phyloP scores from a whole-genome alignment of 2,888 invertebrate genomes.

The Phorcus lineatus region DNA sequence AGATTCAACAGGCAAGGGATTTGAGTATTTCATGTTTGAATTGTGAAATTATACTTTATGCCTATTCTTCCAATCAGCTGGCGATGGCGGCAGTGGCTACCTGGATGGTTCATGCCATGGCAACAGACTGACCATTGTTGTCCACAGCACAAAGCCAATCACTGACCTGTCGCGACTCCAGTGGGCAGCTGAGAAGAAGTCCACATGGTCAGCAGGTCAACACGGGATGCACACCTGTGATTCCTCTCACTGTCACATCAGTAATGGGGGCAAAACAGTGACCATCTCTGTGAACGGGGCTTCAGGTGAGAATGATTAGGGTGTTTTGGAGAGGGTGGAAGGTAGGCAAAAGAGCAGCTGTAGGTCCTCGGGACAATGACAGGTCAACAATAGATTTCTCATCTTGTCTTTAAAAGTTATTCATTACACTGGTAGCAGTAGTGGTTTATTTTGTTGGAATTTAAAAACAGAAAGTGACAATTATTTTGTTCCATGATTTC shows the following conservation, averaged over 20 bases:
- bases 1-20: too few relatives aligned
- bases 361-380: too few relatives aligned
- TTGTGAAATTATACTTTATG: background rate
- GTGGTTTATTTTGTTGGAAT: too few relatives aligned
- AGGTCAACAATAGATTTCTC: too few relatives aligned
- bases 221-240: constrained; percentile 52
- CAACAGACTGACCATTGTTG: constrained; percentile 44
- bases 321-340: too few relatives aligned
- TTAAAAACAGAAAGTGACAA: too few relatives aligned
- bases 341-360: too few relatives aligned
- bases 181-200: constrained; percentile 47
- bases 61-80: constrained; percentile 37
- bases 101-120: constrained; percentile 52
- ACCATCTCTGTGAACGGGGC: constrained; percentile 51
- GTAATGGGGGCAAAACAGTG: constrained; percentile 48
- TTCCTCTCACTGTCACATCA: constrained; percentile 43
- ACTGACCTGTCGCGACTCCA: constrained; percentile 45
- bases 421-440: too few relatives aligned
- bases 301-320: constrained; percentile 39
- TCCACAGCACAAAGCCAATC: constrained; percentile 56
- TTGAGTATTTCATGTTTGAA: background rate
- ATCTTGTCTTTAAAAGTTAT: too few relatives aligned
- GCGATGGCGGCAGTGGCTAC: constrained; percentile 58
- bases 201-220: constrained; percentile 37
- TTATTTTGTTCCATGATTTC: too few relatives aligned